Conservation (phyloP, 2,888 invertebrate genomes). For the Macrosoma leucophasiata region DNA sequence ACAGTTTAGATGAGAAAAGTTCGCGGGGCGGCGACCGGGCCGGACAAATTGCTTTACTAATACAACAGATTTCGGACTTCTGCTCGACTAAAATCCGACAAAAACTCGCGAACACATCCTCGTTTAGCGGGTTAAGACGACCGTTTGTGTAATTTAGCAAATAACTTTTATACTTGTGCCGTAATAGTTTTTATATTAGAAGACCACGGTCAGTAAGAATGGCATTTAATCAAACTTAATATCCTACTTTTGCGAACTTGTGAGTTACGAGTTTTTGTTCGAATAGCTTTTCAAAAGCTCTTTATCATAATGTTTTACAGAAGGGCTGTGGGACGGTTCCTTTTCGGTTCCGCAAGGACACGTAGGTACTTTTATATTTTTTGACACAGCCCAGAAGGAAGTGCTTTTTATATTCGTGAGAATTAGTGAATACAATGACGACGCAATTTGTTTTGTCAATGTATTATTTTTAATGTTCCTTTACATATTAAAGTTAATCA, state of each 20-base stretch:
- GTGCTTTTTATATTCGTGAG: too few relatives aligned
- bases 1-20: slow-evolving; percentile 74
- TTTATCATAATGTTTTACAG: too few relatives aligned
- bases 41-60: slow-evolving; percentile 70
- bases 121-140: slow-evolving; percentile 21
- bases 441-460: too few relatives aligned
- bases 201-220: slow-evolving; percentile 13
- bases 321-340: too few relatives aligned
- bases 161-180: slow-evolving; percentile 22
- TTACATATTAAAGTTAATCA: too few relatives aligned
- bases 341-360: too few relatives aligned
- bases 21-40: slow-evolving; percentile 44
- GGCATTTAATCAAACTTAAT: slow-evolving; percentile 24
- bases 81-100: slow-evolving; percentile 40
- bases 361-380: too few relatives aligned
- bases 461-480: too few relatives aligned
- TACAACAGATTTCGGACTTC: slow-evolving; percentile 61
- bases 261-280: slow-evolving; percentile 19
- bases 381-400: too few relatives aligned
- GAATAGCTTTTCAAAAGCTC: too few relatives aligned
- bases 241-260: slow-evolving; percentile 20
- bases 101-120: slow-evolving; percentile 41
- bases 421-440: too few relatives aligned
- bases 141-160: slow-evolving; percentile 22
- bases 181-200: slow-evolving; percentile 28